Conservation (phyloP, 1,140 invertebrate species). For the Saxidomus purpurata region DNA sequence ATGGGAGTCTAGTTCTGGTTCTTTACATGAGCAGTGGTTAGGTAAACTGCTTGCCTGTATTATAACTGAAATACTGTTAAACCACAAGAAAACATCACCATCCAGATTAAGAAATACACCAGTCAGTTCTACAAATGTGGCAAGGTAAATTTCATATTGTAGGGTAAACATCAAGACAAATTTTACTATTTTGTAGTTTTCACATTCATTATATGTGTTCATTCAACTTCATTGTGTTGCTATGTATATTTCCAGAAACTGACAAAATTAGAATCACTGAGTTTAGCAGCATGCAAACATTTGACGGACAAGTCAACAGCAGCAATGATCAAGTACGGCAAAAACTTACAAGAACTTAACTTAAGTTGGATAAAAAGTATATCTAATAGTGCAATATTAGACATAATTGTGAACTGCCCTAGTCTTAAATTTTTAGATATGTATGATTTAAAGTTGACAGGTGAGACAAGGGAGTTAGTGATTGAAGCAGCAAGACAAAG, state of each 20-base stretch:
- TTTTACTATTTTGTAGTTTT: too few species aligned
- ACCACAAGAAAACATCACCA: too few species aligned
- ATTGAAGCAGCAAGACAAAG: slow-evolving; percentile 47
- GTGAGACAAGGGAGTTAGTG: slow-evolving; percentile 59
- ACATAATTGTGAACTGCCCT: slow-evolving; percentile 60
- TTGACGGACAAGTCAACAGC: slow-evolving; percentile 72
- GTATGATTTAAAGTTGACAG: slow-evolving; percentile 64
- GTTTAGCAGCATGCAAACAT: slow-evolving; percentile 75
- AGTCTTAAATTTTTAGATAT: slow-evolving; percentile 70
- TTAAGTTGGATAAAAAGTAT: slow-evolving; percentile 66
- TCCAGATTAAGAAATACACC: too few species aligned
- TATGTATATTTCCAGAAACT: slow-evolving; percentile 74
- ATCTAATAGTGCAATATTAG: slow-evolving; percentile 66
- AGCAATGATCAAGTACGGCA: slow-evolving; percentile 64
- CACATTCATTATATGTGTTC: too few species aligned
- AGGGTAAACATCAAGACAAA: too few species aligned
- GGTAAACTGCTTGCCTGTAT: too few species aligned
- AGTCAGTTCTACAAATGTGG: too few species aligned
- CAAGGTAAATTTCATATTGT: too few species aligned
- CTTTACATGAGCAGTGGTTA: too few species aligned
- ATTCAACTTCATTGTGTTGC: too few species aligned
- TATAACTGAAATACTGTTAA: too few species aligned
- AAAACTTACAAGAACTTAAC: slow-evolving; percentile 68
- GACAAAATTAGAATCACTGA: slow-evolving; percentile 71
- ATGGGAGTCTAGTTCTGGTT: too few species aligned